phyloP scores from a whole-genome alignment of 2,113 vertebrate genomes.

The Patagioenas fasciata region DNA sequence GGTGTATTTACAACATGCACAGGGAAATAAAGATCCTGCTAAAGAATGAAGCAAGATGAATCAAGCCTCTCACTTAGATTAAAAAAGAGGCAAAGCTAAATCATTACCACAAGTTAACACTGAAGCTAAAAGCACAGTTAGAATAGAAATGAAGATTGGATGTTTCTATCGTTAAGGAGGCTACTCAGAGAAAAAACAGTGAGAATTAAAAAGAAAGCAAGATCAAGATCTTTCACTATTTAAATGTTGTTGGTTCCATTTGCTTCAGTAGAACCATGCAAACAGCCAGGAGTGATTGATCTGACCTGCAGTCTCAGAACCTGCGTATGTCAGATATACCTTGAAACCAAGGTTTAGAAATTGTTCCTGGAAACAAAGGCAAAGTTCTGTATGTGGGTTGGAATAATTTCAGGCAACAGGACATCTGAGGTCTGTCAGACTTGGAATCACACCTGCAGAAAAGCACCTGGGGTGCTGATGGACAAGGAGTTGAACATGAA shows the following conservation, averaged over 20 bases:
- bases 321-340: not conserved
- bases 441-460: not conserved
- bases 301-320: not conserved
- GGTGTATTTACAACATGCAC: constrained; percentile 32
- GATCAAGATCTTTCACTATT: not conserved
- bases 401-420: not conserved
- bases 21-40: constrained; percentile 29
- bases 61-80: not conserved
- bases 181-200: not conserved
- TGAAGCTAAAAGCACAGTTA: not conserved
- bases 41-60: constrained; percentile 17
- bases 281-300: not conserved
- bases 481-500: not conserved
- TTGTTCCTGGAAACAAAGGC: not conserved
- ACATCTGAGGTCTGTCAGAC: not conserved
- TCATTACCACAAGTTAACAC: not conserved
- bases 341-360: not conserved
- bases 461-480: not conserved
- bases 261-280: not conserved
- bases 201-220: not conserved
- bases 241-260: not conserved
- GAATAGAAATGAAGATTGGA: not conserved
- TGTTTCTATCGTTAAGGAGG: not conserved
- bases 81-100: constrained; percentile 10
- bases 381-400: not conserved